Conservation (phyloP, 2,797 vertebrate genomes). For the Aplochiton taeniatus region DNA sequence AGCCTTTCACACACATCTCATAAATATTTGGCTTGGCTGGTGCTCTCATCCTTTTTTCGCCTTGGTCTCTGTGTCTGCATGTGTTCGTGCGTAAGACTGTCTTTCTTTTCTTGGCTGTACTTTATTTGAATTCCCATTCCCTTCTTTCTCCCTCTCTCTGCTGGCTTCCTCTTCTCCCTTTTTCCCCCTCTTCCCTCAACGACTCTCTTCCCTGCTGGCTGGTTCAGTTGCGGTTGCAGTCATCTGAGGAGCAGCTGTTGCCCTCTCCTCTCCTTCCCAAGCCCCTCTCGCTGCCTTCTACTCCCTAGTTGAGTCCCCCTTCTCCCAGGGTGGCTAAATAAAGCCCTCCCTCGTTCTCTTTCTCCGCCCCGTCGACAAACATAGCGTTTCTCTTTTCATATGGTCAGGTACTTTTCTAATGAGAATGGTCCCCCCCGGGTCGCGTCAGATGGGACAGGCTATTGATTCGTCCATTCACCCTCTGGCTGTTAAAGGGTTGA, state of each 20-base stretch:
- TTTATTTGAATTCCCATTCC: neutral
- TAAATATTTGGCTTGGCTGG: conserved; percentile 70
- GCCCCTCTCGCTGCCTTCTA: conserved; percentile 20
- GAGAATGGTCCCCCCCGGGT: conserved; percentile 11
- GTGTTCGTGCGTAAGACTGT: conserved; percentile 1
- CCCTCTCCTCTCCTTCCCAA: conserved; percentile 34
- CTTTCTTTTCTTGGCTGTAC: conserved; percentile 1
- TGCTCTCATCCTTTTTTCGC: conserved; percentile 33
- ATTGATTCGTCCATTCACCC: conserved; percentile 45
- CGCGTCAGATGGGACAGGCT: conserved; percentile 25
- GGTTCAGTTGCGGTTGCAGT: conserved; percentile 51
- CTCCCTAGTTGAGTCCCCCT: neutral
- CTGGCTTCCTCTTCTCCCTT: neutral
- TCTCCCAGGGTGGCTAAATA: conserved; percentile 9
- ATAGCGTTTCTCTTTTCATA: conserved; percentile 13
- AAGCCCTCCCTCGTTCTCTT: conserved; percentile 22
- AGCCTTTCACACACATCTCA: conserved; percentile 45
- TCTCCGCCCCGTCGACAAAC: conserved; percentile 5
- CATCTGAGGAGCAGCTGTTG: conserved; percentile 66
- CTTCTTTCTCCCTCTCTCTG: conserved; percentile 9
- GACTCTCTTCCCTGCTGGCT: conserved; percentile 17
- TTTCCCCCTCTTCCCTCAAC: neutral
- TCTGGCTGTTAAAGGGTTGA: conserved; percentile 39
- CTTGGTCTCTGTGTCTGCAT: conserved; percentile 15
- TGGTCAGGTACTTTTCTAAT: conserved; percentile 25